Evolutionary conservation across 2,113 vertebrate species (phyloP).

Genomic region (Ammospiza nelsoni): DNA sequence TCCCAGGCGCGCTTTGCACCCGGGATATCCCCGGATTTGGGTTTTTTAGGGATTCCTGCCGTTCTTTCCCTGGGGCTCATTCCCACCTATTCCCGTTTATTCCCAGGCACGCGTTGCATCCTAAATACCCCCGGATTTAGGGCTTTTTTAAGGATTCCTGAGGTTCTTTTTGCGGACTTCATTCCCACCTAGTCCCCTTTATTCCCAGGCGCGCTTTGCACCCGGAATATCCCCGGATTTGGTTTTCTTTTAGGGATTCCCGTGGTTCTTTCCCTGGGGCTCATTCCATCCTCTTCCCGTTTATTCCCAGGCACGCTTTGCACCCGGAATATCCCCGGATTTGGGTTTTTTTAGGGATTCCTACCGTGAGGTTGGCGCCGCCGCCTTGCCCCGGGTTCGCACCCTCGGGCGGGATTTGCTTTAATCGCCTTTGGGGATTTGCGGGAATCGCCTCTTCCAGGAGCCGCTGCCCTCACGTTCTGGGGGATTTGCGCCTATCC

Average conservation of each 20-base stretch:
- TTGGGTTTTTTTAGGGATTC: background rate
- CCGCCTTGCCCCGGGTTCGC: background rate
- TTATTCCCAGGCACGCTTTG: no score
- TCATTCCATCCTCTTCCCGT: no score
- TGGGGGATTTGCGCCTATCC: fast-evolving
- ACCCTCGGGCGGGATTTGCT: background rate
- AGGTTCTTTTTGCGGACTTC: fast-evolving
- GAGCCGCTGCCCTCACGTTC: no score
- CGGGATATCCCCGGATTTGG: no score
- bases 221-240: background rate
- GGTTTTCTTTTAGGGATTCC: background rate
- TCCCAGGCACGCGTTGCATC: background rate
- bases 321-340: no score
- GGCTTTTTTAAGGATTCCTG: background rate
- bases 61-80: fast-evolving
- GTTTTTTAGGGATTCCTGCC: no score
- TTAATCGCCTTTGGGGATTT: background rate
- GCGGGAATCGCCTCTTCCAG: background rate
- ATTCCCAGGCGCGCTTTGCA: background rate
- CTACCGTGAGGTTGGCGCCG: background rate
- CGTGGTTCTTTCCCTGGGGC: background rate
- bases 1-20: no score
- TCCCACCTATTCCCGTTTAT: background rate
- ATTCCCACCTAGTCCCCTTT: background rate
- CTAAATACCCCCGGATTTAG: no score